These are phyloP conservation scores for Eurytoma californica DNA, from an alignment of 2,888 invertebrate species.

Conservation along the genomic window DNA sequence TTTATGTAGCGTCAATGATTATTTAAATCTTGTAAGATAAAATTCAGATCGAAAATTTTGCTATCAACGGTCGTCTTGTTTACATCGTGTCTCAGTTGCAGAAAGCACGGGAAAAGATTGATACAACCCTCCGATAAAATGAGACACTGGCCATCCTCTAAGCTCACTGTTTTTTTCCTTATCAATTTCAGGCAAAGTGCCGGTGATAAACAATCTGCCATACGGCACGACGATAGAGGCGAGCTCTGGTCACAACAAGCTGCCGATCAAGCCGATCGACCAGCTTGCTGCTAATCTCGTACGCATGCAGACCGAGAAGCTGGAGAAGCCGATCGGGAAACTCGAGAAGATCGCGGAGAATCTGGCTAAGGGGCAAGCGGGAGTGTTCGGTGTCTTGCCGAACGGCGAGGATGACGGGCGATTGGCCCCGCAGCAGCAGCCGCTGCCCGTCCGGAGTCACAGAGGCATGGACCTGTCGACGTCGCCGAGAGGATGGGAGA, in stretches of 20 bases:
- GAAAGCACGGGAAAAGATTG: too few relatives aligned
- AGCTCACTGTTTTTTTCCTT: constrained; percentile 20
- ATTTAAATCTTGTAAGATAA: too few relatives aligned
- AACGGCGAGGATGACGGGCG: constrained; percentile 63
- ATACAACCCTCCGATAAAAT: too few relatives aligned
- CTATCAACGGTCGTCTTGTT: too few relatives aligned
- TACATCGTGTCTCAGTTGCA: too few relatives aligned
- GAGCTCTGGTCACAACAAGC: constrained; percentile 62
- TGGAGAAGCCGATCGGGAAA: constrained; percentile 63
- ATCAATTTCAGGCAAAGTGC: constrained; percentile 50
- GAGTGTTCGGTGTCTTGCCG: constrained; percentile 50
- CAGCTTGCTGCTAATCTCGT: constrained; percentile 70
- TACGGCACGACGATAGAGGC: constrained; percentile 49
- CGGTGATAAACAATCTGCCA: constrained; percentile 47
- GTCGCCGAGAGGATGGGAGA: constrained; percentile 68
- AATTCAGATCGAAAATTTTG: too few relatives aligned
- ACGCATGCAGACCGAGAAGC: constrained; percentile 69
- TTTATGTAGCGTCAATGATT: too few relatives aligned
- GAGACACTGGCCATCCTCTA: too few relatives aligned
- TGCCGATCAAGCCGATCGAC: constrained; percentile 70
- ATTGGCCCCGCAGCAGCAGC: constrained; percentile 59
- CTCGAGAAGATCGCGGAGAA: constrained; percentile 73
- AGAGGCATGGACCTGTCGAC: constrained; percentile 71
- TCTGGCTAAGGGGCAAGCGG: constrained; percentile 67
- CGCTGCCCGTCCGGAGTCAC: constrained; percentile 55